phyloP scores from a whole-genome alignment of 1,140 invertebrate genomes.

The Pemphigus obesinymphae region DNA sequence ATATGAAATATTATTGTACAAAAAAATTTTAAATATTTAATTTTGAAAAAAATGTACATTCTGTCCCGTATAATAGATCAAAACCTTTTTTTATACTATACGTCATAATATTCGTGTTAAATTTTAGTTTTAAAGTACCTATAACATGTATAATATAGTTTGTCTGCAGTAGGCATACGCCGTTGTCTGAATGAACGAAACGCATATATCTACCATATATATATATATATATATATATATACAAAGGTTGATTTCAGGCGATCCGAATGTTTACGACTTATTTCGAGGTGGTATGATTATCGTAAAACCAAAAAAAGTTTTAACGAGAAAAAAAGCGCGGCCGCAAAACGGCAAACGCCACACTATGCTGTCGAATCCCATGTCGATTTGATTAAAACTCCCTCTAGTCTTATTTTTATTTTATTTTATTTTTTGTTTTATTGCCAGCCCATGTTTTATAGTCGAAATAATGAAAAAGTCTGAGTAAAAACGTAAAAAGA shows the following conservation, averaged over 20 bases:
- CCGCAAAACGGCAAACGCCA: conserved; percentile 33
- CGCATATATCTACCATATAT: no score
- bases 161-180: neutral
- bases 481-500: conserved; percentile 30
- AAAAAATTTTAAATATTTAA: no score
- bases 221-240: neutral
- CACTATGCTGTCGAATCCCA: conserved; percentile 27
- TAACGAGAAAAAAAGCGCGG: conserved; percentile 34
- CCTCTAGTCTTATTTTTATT: conserved; percentile 17
- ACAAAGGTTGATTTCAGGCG: conserved; percentile 2
- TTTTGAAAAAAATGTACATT: no score
- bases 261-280: conserved; percentile 31
- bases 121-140: no score
- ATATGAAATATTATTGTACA: no score
- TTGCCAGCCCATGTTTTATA: conserved; percentile 30
- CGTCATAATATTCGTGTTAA: no score
- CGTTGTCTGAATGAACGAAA: neutral
- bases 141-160: neutral
- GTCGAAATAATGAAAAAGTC: conserved; percentile 41
- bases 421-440: conserved; percentile 1
- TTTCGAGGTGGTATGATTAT: conserved; percentile 27
- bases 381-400: conserved; percentile 41
- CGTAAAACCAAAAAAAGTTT: conserved; percentile 39
- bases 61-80: no score
- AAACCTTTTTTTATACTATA: no score